These are phyloP conservation scores for Alligator sinensis DNA, from an alignment of 2,113 vertebrate species.

Conservation along the genomic window DNA sequence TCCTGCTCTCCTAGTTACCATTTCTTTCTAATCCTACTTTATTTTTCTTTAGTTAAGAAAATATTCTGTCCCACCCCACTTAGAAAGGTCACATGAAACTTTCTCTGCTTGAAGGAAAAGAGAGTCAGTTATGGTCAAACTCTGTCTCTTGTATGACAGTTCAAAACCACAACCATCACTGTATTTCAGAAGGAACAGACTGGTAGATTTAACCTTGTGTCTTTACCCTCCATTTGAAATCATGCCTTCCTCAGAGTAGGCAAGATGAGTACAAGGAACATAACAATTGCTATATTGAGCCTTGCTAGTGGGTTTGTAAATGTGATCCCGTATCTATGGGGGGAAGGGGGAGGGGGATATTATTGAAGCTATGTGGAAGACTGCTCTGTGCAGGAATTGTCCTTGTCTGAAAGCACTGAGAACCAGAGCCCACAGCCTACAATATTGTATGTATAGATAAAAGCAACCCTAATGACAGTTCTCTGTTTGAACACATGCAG, in stretches of 20 bases:
- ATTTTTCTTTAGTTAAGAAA: background rate
- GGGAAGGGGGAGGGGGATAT: no score
- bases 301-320: background rate
- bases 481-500: slow-evolving; percentile 74
- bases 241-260: background rate
- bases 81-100: background rate
- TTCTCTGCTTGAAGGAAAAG: background rate
- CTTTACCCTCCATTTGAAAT: background rate
- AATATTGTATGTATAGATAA: background rate
- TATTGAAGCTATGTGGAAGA: background rate
- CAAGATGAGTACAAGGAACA: background rate
- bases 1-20: background rate
- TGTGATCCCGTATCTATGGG: background rate
- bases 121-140: background rate
- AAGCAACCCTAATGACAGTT: background rate
- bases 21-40: background rate
- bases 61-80: background rate
- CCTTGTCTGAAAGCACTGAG: background rate
- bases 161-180: background rate
- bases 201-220: no score
- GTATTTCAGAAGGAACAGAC: background rate
- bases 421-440: background rate
- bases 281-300: background rate
- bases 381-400: background rate
- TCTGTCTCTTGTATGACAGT: background rate